Percentiles rank a stretch among this genome's conserved stretches.
These are phyloP conservation scores for Rhagonycha lutea DNA, from an alignment of 2,888 invertebrate species.

Conservation along the genomic window DNA sequence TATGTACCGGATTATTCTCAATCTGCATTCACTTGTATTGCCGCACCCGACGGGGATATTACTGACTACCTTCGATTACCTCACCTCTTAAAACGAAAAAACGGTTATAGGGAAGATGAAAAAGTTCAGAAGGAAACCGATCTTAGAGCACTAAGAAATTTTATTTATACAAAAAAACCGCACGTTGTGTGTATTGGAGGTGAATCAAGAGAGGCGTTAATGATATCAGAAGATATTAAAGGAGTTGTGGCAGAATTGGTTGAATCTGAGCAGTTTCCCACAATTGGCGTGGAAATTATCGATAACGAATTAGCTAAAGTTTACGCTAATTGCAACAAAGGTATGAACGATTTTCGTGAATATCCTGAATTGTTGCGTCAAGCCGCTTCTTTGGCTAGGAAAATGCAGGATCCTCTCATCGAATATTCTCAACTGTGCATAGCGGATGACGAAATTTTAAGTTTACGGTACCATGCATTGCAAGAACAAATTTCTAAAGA, in stretches of 20 bases:
- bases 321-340: constrained; percentile 89
- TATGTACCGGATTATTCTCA: constrained; percentile 84
- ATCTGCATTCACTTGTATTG: constrained; percentile 85
- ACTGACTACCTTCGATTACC: constrained; percentile 89
- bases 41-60: constrained; percentile 89
- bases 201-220: constrained; percentile 85
- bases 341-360: constrained; percentile 85
- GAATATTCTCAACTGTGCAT: constrained; percentile 97
- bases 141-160: constrained; percentile 71
- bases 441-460: constrained; percentile 94
- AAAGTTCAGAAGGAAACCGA: constrained; percentile 68
- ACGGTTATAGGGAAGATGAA: constrained; percentile 70
- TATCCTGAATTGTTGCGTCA: constrained; percentile 90
- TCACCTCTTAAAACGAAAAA: constrained; percentile 81
- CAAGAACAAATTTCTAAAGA: constrained; percentile 83
- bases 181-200: constrained; percentile 84
- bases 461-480: constrained; percentile 84
- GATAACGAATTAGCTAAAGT: constrained; percentile 90
- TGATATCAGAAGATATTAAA: constrained; percentile 78
- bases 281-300: constrained; percentile 85
- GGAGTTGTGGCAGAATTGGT: constrained; percentile 74
- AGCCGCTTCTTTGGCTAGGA: constrained; percentile 89
- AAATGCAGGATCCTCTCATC: constrained; percentile 92
- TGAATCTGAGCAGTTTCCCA: constrained; percentile 85
- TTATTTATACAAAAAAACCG: constrained; percentile 88